These are phyloP conservation scores for Chymomyza caudatula DNA, from an alignment of 2,888 invertebrate species.

Conservation along the genomic window DNA sequence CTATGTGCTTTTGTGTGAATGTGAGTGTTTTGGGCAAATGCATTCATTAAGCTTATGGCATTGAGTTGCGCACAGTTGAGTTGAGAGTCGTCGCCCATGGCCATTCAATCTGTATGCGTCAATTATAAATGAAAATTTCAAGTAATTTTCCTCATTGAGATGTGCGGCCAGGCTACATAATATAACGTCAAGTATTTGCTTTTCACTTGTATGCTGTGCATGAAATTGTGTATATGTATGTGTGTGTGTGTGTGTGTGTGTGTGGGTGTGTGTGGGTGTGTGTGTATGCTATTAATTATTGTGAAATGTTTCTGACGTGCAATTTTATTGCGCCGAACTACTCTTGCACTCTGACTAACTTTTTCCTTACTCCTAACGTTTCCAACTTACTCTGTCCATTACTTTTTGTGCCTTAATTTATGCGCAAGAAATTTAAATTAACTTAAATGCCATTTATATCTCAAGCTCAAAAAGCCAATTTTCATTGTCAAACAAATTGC, in stretches of 20 bases:
- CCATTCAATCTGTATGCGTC: conserved; percentile 19
- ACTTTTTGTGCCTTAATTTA: not conserved
- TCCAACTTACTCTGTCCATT: not conserved
- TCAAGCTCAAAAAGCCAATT: conserved; percentile 25
- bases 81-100: conserved; percentile 6
- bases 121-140: conserved; percentile 39
- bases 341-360: conserved; percentile 21
- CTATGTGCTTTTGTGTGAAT: conserved; percentile 20
- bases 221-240: not conserved
- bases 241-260: not conserved
- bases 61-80: not conserved
- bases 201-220: not conserved
- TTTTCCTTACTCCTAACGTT: too few species aligned
- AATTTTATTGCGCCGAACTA: conserved; percentile 16
- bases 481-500: conserved; percentile 12
- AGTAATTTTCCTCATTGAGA: conserved; percentile 30
- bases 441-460: conserved; percentile 8
- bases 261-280: not conserved
- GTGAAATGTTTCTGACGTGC: conserved; percentile 37
- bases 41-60: conserved; percentile 23
- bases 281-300: conserved; percentile 39
- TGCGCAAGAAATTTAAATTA: conserved; percentile 4
- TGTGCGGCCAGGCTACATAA: not conserved
- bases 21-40: conserved; percentile 36
- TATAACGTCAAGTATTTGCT: not conserved